Conservation (phyloP, 2,797 vertebrate species). For the Helarctos malayanus region DNA sequence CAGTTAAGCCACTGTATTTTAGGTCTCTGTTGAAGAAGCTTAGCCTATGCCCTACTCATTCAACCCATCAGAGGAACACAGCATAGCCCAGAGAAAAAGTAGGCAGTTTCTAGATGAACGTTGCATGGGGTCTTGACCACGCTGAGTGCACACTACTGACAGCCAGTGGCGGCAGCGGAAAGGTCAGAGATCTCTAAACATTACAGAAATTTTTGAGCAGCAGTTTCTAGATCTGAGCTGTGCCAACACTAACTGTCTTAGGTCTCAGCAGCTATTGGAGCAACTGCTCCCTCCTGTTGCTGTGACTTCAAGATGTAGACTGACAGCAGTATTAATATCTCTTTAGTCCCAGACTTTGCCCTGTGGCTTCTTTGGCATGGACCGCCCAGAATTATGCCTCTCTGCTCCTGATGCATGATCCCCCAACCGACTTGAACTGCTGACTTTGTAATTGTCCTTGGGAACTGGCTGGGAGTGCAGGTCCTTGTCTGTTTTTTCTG, state of each 20-base stretch:
- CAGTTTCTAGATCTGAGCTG: background rate
- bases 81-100: background rate
- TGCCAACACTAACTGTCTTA: background rate
- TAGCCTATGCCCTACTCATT: background rate
- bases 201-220: background rate
- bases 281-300: background rate
- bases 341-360: background rate
- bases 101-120: background rate
- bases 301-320: background rate
- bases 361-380: background rate
- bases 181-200: background rate
- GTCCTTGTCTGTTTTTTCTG: background rate
- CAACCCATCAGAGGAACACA: background rate
- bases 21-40: background rate
- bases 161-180: background rate
- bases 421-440: background rate
- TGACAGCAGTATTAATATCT: background rate
- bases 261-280: background rate
- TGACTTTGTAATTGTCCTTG: background rate
- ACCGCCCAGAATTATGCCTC: background rate
- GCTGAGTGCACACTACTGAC: background rate
- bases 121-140: background rate
- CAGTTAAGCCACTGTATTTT: background rate
- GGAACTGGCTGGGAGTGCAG: background rate
- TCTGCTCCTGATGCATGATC: background rate